These are phyloP conservation scores for Donacobius atricapilla DNA, from an alignment of 2,113 vertebrate genomes.

Conservation along the genomic window DNA sequence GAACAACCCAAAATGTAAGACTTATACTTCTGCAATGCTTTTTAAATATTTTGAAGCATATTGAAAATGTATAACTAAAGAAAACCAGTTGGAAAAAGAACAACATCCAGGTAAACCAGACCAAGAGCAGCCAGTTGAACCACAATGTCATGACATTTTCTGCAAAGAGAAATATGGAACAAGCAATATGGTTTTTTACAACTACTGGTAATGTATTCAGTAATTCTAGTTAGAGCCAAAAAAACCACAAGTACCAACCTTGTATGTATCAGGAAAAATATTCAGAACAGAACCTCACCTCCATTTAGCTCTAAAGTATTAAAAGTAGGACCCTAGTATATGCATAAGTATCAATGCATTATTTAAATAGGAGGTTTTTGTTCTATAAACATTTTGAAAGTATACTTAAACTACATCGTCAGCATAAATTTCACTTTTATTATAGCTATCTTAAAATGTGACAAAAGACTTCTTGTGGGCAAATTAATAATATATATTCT, in stretches of 20 bases:
- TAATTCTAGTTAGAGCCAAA: neutral
- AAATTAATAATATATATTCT: neutral
- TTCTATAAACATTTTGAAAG: neutral
- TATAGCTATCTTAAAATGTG: neutral
- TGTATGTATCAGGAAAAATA: neutral
- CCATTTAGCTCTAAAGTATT: neutral
- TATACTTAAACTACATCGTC: neutral
- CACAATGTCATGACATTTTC: neutral
- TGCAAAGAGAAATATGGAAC: neutral
- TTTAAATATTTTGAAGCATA: neutral
- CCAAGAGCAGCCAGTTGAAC: neutral
- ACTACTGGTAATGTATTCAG: neutral
- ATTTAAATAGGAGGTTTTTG: neutral
- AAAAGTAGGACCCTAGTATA: neutral
- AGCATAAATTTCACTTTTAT: neutral
- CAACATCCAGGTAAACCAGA: neutral
- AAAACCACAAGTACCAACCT: neutral
- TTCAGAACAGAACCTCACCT: neutral
- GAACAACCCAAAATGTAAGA: neutral
- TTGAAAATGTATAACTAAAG: neutral
- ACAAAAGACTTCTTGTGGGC: neutral
- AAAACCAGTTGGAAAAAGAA: neutral
- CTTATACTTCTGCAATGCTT: neutral
- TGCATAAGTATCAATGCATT: neutral
- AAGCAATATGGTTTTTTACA: neutral